A percentile compares a stretch with the other conserved stretches of the same genome.
Evolutionary conservation across 2,797 vertebrate species (phyloP).

Genomic region (Gymnodraco acuticeps): DNA sequence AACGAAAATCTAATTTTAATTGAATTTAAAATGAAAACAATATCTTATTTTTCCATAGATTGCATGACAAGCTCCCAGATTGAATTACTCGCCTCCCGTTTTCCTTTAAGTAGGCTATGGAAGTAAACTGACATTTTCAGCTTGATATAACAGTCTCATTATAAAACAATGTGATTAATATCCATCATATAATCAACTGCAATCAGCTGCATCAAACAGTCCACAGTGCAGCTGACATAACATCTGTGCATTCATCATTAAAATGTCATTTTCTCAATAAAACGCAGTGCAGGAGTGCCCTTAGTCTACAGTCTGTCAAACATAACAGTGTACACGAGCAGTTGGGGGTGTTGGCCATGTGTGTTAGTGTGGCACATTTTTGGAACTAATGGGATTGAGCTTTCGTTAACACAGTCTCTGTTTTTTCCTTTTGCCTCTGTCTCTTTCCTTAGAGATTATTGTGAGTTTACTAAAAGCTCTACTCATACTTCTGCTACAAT

Average conservation of each 20-base stretch:
- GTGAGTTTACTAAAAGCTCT: no score
- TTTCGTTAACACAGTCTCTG: background rate
- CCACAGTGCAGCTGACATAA: background rate
- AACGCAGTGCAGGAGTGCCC: background rate
- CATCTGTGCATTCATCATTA: slow-evolving; percentile 30
- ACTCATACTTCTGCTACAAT: background rate
- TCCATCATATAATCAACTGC: background rate
- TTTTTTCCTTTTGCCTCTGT: no score
- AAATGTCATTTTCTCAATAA: slow-evolving; percentile 10
- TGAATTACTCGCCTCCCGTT: no score
- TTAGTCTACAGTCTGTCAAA: background rate
- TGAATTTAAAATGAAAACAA: no score
- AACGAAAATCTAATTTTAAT: no score
- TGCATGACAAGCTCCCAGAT: no score
- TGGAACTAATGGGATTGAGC: background rate
- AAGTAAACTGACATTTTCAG: background rate
- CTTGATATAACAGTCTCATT: background rate
- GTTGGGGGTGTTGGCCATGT: slow-evolving; percentile 5
- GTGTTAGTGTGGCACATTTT: background rate
- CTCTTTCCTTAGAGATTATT: background rate
- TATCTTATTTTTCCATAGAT: no score
- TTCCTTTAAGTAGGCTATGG: no score
- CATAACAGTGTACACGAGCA: background rate
- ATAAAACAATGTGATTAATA: background rate
- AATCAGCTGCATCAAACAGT: background rate